Conservation (phyloP, 2,797 vertebrate genomes). For the Oceanodroma leucorhoa region DNA sequence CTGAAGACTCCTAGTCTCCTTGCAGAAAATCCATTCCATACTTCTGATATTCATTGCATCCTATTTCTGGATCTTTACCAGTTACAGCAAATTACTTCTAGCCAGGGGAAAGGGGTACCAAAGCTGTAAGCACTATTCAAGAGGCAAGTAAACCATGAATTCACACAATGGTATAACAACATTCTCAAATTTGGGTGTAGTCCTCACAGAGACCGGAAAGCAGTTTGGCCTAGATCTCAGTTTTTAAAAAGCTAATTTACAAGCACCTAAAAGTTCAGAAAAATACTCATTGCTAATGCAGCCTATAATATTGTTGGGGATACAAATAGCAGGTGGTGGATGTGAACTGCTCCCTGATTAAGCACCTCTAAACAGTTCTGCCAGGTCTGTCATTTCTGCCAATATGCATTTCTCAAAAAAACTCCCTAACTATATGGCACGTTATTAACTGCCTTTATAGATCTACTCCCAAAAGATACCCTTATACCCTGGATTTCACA, state of each 20-base stretch:
- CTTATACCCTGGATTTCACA: neutral
- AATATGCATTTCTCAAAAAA: neutral
- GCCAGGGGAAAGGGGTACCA: neutral
- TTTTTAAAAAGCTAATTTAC: neutral
- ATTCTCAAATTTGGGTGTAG: neutral
- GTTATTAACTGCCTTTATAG: neutral
- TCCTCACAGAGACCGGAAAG: fast-evolving
- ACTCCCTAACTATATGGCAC: neutral
- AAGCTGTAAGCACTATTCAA: neutral
- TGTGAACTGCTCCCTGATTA: neutral
- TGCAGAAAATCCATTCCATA: neutral
- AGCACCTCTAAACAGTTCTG: neutral
- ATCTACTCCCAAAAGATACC: neutral
- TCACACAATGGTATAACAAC: neutral
- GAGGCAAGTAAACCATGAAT: neutral
- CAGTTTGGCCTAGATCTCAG: neutral
- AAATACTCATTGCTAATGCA: neutral
- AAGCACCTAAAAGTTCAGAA: neutral
- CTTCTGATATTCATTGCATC: neutral
- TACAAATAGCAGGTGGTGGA: neutral
- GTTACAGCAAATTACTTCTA: neutral
- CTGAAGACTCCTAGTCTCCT: neutral
- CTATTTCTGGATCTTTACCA: neutral
- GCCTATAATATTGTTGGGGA: neutral
- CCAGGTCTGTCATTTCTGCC: neutral